phyloP scores from a whole-genome alignment of 2,888 invertebrate genomes.

The Oxytorus armatus region DNA sequence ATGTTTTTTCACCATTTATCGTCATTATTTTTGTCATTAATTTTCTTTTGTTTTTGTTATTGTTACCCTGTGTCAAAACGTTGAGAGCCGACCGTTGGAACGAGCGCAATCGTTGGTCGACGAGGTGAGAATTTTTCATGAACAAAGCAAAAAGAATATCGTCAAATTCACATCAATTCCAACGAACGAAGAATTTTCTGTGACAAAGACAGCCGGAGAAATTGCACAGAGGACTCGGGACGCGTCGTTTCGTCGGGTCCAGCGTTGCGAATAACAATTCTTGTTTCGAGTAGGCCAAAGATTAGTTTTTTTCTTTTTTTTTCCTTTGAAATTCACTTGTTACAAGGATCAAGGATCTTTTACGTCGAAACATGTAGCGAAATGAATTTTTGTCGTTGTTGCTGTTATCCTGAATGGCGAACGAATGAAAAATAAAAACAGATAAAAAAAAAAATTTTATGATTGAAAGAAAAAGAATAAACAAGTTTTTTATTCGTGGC shows the following conservation, averaged over 20 bases:
- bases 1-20: conserved; percentile 71
- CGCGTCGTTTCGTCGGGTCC: conserved; percentile 62
- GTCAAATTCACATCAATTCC: conserved; percentile 41
- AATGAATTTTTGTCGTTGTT: neutral
- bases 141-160: conserved; percentile 8
- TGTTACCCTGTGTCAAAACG: conserved; percentile 82
- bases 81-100: conserved; percentile 72
- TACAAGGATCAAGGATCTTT: conserved; percentile 47
- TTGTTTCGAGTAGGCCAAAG: conserved; percentile 19
- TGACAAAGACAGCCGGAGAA: neutral
- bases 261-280: conserved; percentile 57
- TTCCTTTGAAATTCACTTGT: too few relatives aligned
- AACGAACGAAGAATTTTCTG: conserved; percentile 19
- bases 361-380: conserved; percentile 9
- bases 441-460: conserved; percentile 10
- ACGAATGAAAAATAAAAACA: conserved; percentile 3
- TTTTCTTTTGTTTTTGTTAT: conserved; percentile 70
- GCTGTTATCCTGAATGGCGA: too few relatives aligned
- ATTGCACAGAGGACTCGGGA: conserved; percentile 9
- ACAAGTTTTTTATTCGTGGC: conserved; percentile 62
- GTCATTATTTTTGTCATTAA: conserved; percentile 67
- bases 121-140: conserved; percentile 21
- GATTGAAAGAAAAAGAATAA: conserved; percentile 58
- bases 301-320: conserved; percentile 3
- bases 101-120: conserved; percentile 70